These are phyloP conservation scores for Popillia japonica DNA, from an alignment of 1,140 invertebrate genomes.

Conservation along the genomic window DNA sequence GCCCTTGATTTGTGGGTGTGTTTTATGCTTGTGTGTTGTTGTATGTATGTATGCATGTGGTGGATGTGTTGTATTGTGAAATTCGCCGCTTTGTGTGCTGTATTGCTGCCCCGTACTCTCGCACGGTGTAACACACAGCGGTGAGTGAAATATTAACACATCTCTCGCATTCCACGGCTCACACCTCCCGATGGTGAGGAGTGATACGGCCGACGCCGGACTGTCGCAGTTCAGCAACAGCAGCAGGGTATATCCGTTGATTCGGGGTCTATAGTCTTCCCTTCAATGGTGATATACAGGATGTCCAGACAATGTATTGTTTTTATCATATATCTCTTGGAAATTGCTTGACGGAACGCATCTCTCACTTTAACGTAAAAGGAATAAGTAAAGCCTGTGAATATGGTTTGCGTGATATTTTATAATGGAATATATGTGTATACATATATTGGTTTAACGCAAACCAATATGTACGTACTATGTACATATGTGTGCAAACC, in stretches of 20 bases:
- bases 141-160: constrained; percentile 54
- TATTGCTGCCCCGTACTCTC: not conserved
- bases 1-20: constrained; percentile 50
- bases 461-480: too few species aligned
- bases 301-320: not conserved
- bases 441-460: too few species aligned
- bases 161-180: constrained; percentile 48
- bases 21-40: constrained; percentile 22
- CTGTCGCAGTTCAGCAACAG: constrained; percentile 44
- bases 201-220: constrained; percentile 52
- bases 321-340: not conserved
- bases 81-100: constrained; percentile 43
- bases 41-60: constrained; percentile 9
- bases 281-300: constrained; percentile 42
- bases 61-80: constrained; percentile 40
- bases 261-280: constrained; percentile 30
- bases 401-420: too few species aligned
- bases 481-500: too few species aligned
- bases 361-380: too few species aligned
- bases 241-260: constrained; percentile 36
- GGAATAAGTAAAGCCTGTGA: too few species aligned
- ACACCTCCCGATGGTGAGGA: constrained; percentile 52
- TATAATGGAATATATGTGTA: too few species aligned
- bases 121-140: constrained; percentile 38
- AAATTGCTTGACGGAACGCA: too few species aligned